Base-by-base conservation (phyloP, 1,140 invertebrate genomes). In the Conopomorpha cramerella region DNA sequence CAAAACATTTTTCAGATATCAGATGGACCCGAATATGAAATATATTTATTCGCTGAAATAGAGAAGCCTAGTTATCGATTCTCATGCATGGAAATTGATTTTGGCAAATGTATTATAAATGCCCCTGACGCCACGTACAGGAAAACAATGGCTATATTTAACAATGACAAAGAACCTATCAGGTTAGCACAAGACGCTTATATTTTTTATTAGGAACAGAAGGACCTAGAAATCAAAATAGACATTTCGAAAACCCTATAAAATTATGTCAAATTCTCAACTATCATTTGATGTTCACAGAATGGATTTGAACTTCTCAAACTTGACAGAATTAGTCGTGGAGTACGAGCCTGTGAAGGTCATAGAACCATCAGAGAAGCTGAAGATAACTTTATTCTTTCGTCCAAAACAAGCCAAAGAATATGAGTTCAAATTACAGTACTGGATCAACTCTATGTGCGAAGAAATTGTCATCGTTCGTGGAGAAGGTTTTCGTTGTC, bases 381-480 rank as follows among this genome's bases (percentile, higher is more conserved):
- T 59, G 10, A 70, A 70, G 41, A 57, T 72, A 44, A 43, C 58
- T 1, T 52, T 74, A 38, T 68, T 47, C 45, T 72, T 72, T 19
- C 46, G 67, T 17, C 70, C 70, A 8, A 74, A 66, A 34, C 51
- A 59, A 53, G 59, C 66, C 0, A 64, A 55, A 34, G 47, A 55
- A 32, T 72, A 74, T 39, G 63, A 68, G 28, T 72, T 72, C 37
- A 62, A 59, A 7, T 40, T 74, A 31, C 51, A 68, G 17, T 74
- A 72, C 42, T 74, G 57, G 63, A 57, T 74, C 1, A 74, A 74
- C 46, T 70, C 70, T 4, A 43, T 74, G 2, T 68, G 63, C 28
- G 63, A 74, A 62, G 70, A 74, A 53, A 63, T 61, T 30, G 25
- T 74, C 3, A 61, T 49, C 8, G 49, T 72, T 29, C 66, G 50